Percentiles rank a stretch among this genome's conserved stretches.
These are phyloP conservation scores for Coecobrya sp. DNA, from an alignment of 2,888 invertebrate species.

Conservation along the genomic window DNA sequence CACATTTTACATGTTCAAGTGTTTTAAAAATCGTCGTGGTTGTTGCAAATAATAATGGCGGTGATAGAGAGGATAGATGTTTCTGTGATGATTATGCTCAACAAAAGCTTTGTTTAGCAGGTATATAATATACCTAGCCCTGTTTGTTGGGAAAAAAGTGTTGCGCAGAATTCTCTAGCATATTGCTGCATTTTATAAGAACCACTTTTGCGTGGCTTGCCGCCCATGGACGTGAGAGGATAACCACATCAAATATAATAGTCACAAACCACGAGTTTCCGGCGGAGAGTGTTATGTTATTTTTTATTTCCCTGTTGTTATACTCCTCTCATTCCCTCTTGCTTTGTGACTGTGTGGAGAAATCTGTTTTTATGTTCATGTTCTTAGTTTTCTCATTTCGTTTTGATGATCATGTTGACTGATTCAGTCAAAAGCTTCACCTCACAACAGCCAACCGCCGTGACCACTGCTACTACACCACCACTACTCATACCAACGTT, in stretches of 20 bases:
- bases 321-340: background rate
- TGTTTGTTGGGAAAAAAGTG: background rate
- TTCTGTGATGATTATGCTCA: background rate
- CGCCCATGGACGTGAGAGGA: slow-evolving; percentile 83
- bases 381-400: background rate
- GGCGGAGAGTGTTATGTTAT: slow-evolving; percentile 74
- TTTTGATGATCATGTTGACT: slow-evolving; percentile 30
- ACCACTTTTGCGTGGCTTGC: slow-evolving; percentile 85
- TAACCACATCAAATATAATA: slow-evolving; percentile 84
- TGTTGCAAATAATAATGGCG: slow-evolving; percentile 39
- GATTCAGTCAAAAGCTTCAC: slow-evolving; percentile 62
- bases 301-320: slow-evolving; percentile 49
- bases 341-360: background rate
- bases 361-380: background rate
- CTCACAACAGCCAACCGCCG: slow-evolving; percentile 62
- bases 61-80: background rate
- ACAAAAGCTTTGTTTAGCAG: background rate
- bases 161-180: background rate
- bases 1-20: background rate
- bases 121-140: background rate
- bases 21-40: background rate
- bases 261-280: slow-evolving; percentile 83
- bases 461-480: slow-evolving; percentile 44
- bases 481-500: background rate
- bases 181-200: slow-evolving; percentile 55